Base-by-base conservation (phyloP, 2,113 vertebrate species). In the Amia ocellicauda region DNA sequence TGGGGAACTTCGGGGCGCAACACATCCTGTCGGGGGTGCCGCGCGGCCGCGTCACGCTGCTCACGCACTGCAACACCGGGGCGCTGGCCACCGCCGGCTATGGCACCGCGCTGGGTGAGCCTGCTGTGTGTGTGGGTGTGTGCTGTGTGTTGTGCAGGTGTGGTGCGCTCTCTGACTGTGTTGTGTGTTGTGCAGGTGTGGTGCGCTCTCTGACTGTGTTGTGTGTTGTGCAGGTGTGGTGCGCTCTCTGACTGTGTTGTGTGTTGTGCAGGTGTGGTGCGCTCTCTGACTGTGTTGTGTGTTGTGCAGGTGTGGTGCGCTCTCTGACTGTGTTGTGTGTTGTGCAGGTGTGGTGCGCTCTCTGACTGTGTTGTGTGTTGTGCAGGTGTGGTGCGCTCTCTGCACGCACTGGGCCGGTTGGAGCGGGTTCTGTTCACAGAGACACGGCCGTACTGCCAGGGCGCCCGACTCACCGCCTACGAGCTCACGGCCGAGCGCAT, bases 371-470 rank as follows among this genome's bases (percentile, higher is more conserved):
- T 11, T 36, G 31, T 36, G 47, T 62, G 73, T 69, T 36, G 14
- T 22, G 0, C 72, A 94, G 92, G 92, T 11, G 89, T 94, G 69
- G 90, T 95, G 66, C 84, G 93, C 10, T 91, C 92, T 1, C 88
- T 95, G 54, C 90, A 95, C 3, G 0, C 63, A 1, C 78, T 91
- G 70, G 89, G 91, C 3, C 74, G 86, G 36, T 85, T 96, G 75
- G 88, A 89, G 72, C 89, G 81, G 0, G 72, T 90, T n/a, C 93
- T 91, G 84, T 95, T 92, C 83, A 96, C 93, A 0, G 93, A 96
- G 84, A 96, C 93, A 0, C 84, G 93, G 67, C 93, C 93, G 7
- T 94, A 95, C 78, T 95, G 95, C 79, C 93, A 96, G 79, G 93
- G 93, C 1, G 89, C 93, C 45, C 78, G 93, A 16, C 88, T 96